Conservation (phyloP, 2,888 invertebrate genomes). For the Biston stratarius region DNA sequence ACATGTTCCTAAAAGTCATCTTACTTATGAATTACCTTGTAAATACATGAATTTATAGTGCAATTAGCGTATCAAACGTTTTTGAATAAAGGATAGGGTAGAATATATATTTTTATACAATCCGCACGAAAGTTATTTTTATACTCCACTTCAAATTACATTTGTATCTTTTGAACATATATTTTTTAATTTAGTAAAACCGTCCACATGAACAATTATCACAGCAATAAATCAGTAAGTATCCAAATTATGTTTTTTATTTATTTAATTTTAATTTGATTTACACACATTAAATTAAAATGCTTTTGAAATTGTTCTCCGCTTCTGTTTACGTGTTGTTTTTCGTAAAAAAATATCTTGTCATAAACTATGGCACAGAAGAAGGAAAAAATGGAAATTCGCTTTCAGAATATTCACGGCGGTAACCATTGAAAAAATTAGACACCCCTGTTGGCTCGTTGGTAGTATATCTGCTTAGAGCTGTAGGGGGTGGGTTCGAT, state of each 20-base stretch:
- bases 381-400: too few species aligned
- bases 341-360: too few species aligned
- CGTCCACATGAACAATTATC: constrained; percentile 42
- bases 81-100: background rate
- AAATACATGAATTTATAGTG: background rate
- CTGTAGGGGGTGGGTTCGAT: too few species aligned
- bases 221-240: constrained; percentile 39
- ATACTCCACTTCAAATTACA: constrained; percentile 4
- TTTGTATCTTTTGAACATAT: constrained; percentile 1
- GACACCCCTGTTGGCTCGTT: too few species aligned
- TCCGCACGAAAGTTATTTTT: constrained; percentile 12
- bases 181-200: constrained; percentile 20
- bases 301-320: too few species aligned
- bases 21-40: background rate
- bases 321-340: too few species aligned
- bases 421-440: too few species aligned
- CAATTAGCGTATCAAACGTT: background rate
- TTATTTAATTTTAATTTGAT: constrained; percentile 17
- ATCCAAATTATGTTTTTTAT: constrained; percentile 39
- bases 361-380: too few species aligned
- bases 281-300: too few species aligned
- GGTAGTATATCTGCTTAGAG: too few species aligned
- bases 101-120: constrained; percentile 1
- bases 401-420: too few species aligned
- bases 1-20: too few species aligned